These are phyloP conservation scores for Odontomyia ornata DNA, from an alignment of 2,888 invertebrate genomes.

Conservation along the genomic window DNA sequence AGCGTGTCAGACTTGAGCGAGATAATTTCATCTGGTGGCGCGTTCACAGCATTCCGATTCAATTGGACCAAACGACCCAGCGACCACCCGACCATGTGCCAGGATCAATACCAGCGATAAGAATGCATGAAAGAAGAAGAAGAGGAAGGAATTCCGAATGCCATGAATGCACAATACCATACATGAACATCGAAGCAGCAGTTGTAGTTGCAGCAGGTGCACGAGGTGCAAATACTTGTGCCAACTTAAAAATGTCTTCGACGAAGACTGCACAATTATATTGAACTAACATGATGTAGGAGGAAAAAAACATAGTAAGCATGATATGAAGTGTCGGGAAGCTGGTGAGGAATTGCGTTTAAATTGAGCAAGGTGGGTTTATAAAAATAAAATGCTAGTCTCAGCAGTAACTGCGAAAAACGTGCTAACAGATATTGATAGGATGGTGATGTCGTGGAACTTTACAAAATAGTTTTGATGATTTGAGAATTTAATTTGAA, in stretches of 20 bases:
- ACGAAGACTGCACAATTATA: slow-evolving; percentile 10
- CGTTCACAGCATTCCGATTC: slow-evolving; percentile 45
- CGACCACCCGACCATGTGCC: slow-evolving; percentile 20
- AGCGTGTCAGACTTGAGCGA: slow-evolving; percentile 66
- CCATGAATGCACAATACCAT: slow-evolving; percentile 26
- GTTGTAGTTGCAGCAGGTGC: slow-evolving; percentile 23
- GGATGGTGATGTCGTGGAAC: too few relatives aligned
- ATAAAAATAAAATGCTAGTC: too few relatives aligned
- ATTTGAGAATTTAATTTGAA: too few relatives aligned
- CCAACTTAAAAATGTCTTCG: slow-evolving; percentile 22
- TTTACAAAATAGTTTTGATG: too few relatives aligned
- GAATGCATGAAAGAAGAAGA: slow-evolving; percentile 33
- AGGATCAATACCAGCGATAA: slow-evolving; percentile 34
- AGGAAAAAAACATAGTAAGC: not conserved
- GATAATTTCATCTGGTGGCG: slow-evolving; percentile 66
- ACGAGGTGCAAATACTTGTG: slow-evolving; percentile 25
- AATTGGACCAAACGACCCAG: not conserved
- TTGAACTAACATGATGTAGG: slow-evolving; percentile 11
- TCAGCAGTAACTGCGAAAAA: too few relatives aligned
- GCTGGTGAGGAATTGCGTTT: not conserved
- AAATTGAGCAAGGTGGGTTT: not conserved
- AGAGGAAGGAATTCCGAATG: slow-evolving; percentile 21
- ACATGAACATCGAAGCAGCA: not conserved
- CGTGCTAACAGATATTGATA: too few relatives aligned
- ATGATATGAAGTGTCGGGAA: not conserved